phyloP scores from a whole-genome alignment of 2,113 vertebrate species.

The Antigone vipio region DNA sequence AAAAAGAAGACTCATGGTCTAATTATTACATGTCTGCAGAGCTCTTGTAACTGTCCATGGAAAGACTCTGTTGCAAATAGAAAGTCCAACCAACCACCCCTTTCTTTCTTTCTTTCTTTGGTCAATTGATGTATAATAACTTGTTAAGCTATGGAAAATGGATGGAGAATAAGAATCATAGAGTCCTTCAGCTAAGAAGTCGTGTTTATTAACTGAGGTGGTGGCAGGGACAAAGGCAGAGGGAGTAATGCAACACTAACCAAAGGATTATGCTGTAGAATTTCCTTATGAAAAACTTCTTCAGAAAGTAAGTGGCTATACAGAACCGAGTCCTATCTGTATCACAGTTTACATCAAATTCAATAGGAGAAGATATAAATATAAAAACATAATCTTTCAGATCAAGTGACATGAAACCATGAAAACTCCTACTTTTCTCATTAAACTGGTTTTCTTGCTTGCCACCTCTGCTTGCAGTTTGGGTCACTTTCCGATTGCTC shows the following conservation, averaged over 20 bases:
- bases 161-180: background rate
- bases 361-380: fast-evolving
- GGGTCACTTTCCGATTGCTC: background rate
- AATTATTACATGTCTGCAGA: background rate
- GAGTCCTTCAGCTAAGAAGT: background rate
- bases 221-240: too few relatives aligned
- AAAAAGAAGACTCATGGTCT: background rate
- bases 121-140: background rate
- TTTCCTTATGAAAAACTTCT: background rate
- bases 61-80: background rate
- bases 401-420: background rate
- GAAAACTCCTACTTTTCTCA: background rate
- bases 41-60: background rate
- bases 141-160: background rate
- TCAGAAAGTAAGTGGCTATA: background rate
- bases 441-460: background rate
- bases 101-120: background rate
- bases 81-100: background rate
- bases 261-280: background rate
- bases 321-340: background rate
- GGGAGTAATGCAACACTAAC: background rate
- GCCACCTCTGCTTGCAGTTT: background rate
- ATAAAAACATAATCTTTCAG: background rate
- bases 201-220: background rate
- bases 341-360: background rate